Evolutionary conservation across 92 coral and sea anemone genomes (phyloP).

Genomic region (Siderastrea siderea): DNA sequence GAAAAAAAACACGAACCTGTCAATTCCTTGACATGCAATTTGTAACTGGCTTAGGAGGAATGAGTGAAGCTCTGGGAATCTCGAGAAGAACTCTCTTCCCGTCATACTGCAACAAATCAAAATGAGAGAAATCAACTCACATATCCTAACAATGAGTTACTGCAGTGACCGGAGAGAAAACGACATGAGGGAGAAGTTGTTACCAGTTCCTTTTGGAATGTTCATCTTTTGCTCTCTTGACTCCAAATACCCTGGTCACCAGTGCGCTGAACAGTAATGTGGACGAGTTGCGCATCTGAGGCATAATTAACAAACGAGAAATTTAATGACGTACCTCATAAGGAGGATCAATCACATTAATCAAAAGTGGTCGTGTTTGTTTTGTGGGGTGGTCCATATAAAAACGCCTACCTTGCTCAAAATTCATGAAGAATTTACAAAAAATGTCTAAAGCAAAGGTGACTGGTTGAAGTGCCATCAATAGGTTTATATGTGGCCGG

Average conservation of each 20-base stretch:
- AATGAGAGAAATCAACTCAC: background rate
- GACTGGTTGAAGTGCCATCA: too few species aligned
- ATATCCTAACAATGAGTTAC: background rate
- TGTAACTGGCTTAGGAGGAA: conserved; percentile 79
- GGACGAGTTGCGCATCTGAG: conserved; percentile 96
- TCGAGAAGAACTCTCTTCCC: conserved; percentile 97
- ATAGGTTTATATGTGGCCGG: too few species aligned
- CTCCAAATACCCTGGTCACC: conserved; percentile 96
- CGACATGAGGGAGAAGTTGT: background rate
- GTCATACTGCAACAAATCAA: conserved; percentile 80
- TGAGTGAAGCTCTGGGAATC: conserved; percentile 91
- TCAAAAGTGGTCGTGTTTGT: too few species aligned
- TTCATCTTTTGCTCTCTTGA: conserved; percentile 88
- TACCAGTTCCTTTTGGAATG: conserved; percentile 89
- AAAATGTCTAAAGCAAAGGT: too few species aligned
- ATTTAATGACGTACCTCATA: background rate
- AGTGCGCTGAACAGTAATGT: conserved; percentile 94
- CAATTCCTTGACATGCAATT: conserved; percentile 77
- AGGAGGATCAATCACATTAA: too few species aligned
- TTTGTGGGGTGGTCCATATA: too few species aligned
- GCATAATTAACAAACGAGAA: background rate
- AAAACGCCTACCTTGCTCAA: background rate
- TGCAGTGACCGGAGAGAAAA: background rate
- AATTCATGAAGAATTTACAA: background rate
- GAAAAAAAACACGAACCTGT: conserved; percentile 59